Evolutionary conservation across 2,888 invertebrate species (phyloP).

Genomic region (Catocala fraxini): DNA sequence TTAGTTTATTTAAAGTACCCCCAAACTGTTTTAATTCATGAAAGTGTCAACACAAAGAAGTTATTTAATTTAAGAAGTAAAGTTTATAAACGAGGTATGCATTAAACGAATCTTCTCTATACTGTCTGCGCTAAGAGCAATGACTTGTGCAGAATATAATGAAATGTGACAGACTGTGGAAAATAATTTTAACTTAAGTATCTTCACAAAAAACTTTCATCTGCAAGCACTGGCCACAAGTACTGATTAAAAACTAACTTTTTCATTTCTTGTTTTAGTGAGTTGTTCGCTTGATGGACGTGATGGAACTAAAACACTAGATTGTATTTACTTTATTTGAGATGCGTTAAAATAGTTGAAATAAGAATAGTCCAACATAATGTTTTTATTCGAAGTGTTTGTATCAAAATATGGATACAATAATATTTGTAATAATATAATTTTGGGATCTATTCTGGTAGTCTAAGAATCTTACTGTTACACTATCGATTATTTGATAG

Average conservation of each 20-base stretch:
- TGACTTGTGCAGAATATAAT: slow-evolving; percentile 27
- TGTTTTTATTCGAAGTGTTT: too few relatives aligned
- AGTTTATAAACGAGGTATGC: too few relatives aligned
- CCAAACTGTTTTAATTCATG: too few relatives aligned
- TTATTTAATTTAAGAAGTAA: too few relatives aligned
- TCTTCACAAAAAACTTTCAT: slow-evolving; percentile 56
- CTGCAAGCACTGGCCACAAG: slow-evolving; percentile 59
- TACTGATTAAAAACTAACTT: slow-evolving; percentile 69
- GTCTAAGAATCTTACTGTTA: too few relatives aligned
- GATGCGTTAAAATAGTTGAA: not conserved
- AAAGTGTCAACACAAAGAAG: too few relatives aligned
- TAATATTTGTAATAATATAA: too few relatives aligned
- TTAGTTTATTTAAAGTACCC: too few relatives aligned
- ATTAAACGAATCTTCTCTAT: not conserved
- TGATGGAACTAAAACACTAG: slow-evolving; percentile 49
- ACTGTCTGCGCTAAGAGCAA: slow-evolving; percentile 1
- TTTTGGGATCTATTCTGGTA: too few relatives aligned
- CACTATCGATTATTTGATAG: too few relatives aligned
- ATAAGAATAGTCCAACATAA: not conserved
- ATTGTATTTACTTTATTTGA: slow-evolving; percentile 38
- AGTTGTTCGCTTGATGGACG: slow-evolving; percentile 58
- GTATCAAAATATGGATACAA: too few relatives aligned
- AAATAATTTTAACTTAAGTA: slow-evolving; percentile 47
- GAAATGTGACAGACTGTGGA: slow-evolving; percentile 38
- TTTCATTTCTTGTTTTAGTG: slow-evolving; percentile 67